Evolutionary conservation across 1,140 invertebrate species (phyloP).

Genomic region (Brachionus paranguensis): DNA sequence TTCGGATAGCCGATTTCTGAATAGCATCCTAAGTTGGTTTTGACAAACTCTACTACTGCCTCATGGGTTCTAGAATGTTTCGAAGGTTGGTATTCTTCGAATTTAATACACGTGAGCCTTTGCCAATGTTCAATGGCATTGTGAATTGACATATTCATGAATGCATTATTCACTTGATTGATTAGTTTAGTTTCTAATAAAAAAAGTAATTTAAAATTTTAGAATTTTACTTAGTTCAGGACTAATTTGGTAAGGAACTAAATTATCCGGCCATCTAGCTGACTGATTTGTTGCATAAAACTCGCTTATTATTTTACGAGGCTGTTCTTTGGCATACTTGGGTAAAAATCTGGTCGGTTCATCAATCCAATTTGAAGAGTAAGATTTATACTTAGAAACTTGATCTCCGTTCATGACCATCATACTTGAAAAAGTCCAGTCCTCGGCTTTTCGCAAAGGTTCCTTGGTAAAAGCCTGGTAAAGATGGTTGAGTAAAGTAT

Average conservation of each 20-base stretch:
- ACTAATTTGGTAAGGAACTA: not conserved
- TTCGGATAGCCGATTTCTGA: not conserved
- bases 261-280: not conserved
- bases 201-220: not conserved
- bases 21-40: not conserved
- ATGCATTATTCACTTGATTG: not conserved
- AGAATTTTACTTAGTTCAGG: not conserved
- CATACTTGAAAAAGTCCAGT: not conserved
- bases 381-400: not conserved
- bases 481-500: not conserved
- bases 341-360: not conserved
- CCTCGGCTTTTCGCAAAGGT: not conserved
- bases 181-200: not conserved
- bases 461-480: not conserved
- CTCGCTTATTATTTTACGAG: not conserved
- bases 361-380: not conserved
- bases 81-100: not conserved
- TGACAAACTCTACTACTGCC: not conserved
- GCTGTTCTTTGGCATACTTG: not conserved
- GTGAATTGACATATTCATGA: not conserved
- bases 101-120: not conserved
- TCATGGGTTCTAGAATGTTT: not conserved
- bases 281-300: not conserved
- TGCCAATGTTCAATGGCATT: constrained; percentile 22
- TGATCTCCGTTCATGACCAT: not conserved